Percentiles rank a stretch among this genome's conserved stretches.
Conservation (phyloP, 2,797 vertebrate species). For the Lepus townsendii region DNA sequence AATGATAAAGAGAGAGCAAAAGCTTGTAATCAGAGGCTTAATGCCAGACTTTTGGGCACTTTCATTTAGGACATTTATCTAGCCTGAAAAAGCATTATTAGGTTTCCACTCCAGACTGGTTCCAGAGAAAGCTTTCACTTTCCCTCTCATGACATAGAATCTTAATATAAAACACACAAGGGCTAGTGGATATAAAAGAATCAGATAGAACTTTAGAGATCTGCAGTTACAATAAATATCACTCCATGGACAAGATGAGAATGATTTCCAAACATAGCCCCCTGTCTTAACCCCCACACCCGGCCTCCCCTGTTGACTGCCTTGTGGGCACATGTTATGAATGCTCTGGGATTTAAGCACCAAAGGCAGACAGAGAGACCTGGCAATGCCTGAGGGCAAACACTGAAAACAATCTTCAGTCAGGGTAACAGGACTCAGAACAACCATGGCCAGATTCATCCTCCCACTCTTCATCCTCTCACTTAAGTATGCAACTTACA, state of each 20-base stretch:
- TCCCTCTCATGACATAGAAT: constrained; percentile 43
- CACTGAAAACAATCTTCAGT: background rate
- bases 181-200: constrained; percentile 52
- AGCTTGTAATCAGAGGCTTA: constrained; percentile 43
- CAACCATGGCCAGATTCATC: background rate
- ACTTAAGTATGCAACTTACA: background rate
- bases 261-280: background rate
- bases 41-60: constrained; percentile 54
- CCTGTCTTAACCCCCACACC: too few species aligned
- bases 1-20: constrained; percentile 54
- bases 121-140: constrained; percentile 69
- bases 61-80: constrained; percentile 70
- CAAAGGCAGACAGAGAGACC: background rate
- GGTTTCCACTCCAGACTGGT: constrained; percentile 62
- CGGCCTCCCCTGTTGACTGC: background rate
- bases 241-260: background rate
- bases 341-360: background rate
- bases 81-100: constrained; percentile 38
- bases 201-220: background rate
- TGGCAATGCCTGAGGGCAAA: background rate
- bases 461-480: background rate
- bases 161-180: constrained; percentile 62
- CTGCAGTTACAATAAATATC: constrained; percentile 10
- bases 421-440: background rate
- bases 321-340: background rate